phyloP scores from a whole-genome alignment of 2,888 invertebrate genomes.

The Ferdinandea cuprea region DNA sequence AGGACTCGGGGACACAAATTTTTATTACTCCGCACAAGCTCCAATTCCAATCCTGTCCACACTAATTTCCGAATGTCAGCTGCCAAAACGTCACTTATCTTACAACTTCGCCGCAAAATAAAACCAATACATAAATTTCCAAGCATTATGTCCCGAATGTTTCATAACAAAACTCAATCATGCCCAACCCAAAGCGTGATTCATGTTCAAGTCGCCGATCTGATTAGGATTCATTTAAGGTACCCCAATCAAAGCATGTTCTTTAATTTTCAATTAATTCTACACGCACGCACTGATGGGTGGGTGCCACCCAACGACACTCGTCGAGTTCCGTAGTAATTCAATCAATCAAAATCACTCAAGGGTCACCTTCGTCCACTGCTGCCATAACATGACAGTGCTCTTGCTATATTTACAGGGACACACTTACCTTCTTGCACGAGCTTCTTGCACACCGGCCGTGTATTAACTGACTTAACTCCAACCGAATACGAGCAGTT shows the following conservation, averaged over 20 bases:
- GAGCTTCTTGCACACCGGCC: conserved; percentile 89
- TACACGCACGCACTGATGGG: conserved; percentile 37
- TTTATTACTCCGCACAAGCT: background rate
- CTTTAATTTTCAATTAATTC: conserved; percentile 42
- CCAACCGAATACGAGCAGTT: conserved; percentile 84
- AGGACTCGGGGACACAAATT: background rate
- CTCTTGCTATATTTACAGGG: background rate
- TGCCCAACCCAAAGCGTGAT: conserved; percentile 39
- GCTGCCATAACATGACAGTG: background rate
- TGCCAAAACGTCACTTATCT: background rate
- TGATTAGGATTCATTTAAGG: conserved; percentile 63
- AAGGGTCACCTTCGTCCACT: conserved; percentile 35
- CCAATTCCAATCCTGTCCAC: background rate
- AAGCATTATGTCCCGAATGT: conserved; percentile 2
- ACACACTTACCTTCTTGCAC: conserved; percentile 88
- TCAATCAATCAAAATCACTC: conserved; percentile 49
- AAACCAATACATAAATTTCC: conserved; percentile 1
- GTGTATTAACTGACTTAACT: conserved; percentile 83
- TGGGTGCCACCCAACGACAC: conserved; percentile 54
- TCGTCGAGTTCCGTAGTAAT: conserved; percentile 33
- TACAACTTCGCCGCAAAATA: background rate
- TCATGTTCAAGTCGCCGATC: conserved; percentile 14
- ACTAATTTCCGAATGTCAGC: conserved; percentile 3
- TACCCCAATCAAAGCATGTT: conserved; percentile 10
- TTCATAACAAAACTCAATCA: conserved; percentile 23